These are phyloP conservation scores for Cynopterus sphinx DNA, from an alignment of 2,797 vertebrate genomes.

Conservation along the genomic window DNA sequence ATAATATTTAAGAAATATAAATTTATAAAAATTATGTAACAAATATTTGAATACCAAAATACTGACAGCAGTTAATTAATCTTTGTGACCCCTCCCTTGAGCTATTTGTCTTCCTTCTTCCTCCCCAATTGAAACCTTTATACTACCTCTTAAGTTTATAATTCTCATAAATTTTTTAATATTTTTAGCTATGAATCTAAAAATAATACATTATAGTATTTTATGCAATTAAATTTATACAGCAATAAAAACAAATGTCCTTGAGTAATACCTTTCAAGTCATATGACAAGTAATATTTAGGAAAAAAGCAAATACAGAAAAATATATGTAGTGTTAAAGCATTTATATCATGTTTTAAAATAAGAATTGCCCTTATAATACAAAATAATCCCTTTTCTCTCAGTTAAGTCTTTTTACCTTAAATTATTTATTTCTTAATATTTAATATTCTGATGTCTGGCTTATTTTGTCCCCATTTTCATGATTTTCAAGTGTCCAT, in stretches of 20 bases:
- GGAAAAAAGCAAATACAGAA: neutral
- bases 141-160: neutral
- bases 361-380: neutral
- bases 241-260: neutral
- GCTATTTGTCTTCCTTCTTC: neutral
- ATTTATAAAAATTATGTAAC: neutral
- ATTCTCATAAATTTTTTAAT: neutral
- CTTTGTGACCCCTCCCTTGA: neutral
- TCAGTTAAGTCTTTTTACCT: neutral
- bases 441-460: neutral
- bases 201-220: neutral
- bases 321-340: neutral
- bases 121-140: neutral
- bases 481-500: neutral
- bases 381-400: neutral
- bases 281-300: neutral
- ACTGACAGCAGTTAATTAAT: neutral
- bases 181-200: neutral
- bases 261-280: neutral
- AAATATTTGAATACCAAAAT: slow-evolving; percentile 1
- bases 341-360: neutral
- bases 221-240: neutral
- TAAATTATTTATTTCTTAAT: neutral
- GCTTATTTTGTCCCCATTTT: neutral
- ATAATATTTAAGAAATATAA: neutral